Evolutionary conservation across 1,140 invertebrate species (phyloP), one percentile per base, ranked within the genome.

Genomic region (Drosophila sechellia): DNA sequence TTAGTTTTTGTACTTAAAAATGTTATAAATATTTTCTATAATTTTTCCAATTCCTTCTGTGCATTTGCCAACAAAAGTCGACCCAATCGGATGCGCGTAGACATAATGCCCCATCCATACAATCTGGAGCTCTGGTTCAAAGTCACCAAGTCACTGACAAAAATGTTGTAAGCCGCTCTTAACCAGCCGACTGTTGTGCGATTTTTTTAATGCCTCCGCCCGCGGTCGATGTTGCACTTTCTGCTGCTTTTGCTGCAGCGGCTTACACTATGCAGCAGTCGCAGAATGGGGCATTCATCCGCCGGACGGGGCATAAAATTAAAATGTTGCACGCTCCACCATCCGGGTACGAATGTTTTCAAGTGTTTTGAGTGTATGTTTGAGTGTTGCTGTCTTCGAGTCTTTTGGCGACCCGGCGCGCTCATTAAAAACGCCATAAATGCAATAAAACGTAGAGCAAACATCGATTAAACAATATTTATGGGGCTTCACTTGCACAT

Each of bases 391-490:
- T 31, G 31, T 31, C 31, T 60, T 39, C 13, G 57, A 15, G 13
- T 42, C 2, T 5, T 5, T 46, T 45, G 34, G 22, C 31, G 65
- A 34, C 40, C 27, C 22, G 35, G 40, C 79, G 77, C 77, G 74
- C 90, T 92, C 90, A 92, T 92, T 92, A 92, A 92, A 92, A 92
- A 91, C 90, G 90, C 90, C 90, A 91, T 92, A 91, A 92, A 90
- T 86, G 90, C 90, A 91, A 92, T 92, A 92, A 92, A 92, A 87
- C 90, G 87, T 90, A 92, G 87, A 91, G 90, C 90, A 92, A 92
- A 92, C 90, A 92, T 92, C 90, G 90, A 92, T 92, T 92, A 92
- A 91, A 92, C 90, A 92, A 90, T 91, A 92, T 92, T 92, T 92
- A 92, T 92, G 90, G 90, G 90, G 90, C 90, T 92, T 92, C 90